These are phyloP conservation scores for Cyprinodon diabolis DNA, from an alignment of 2,797 vertebrate species.

Conservation along the genomic window DNA sequence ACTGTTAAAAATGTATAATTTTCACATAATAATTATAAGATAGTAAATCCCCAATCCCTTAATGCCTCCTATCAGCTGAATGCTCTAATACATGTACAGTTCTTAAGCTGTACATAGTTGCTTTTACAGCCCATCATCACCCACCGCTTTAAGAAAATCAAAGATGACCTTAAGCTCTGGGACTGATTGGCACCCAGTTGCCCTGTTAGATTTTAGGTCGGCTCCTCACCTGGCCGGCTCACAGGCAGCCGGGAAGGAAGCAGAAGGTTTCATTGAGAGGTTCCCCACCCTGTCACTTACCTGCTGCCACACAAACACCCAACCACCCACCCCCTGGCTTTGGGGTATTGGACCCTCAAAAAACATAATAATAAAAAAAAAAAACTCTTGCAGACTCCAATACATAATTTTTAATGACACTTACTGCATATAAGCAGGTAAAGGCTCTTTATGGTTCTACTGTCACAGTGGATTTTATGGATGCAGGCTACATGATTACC, in stretches of 20 bases:
- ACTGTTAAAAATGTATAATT: too few species aligned
- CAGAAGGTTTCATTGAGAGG: slow-evolving; percentile 54
- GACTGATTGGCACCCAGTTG: slow-evolving; percentile 63
- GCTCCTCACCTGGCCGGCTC: slow-evolving; percentile 53
- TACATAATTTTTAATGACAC: slow-evolving; percentile 20
- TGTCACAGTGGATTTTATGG: slow-evolving; percentile 58
- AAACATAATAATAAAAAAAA: slow-evolving; percentile 26
- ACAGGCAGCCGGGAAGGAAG: slow-evolving; percentile 49
- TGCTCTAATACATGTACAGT: slow-evolving; percentile 6
- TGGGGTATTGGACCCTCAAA: background rate
- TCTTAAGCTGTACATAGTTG: slow-evolving; percentile 42
- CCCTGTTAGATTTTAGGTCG: slow-evolving; percentile 51
- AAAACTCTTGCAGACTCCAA: slow-evolving; percentile 6
- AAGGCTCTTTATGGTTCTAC: slow-evolving; percentile 54
- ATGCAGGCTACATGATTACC: slow-evolving; percentile 53
- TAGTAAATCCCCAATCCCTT: background rate
- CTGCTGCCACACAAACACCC: slow-evolving; percentile 3
- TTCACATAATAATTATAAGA: background rate
- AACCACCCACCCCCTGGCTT: slow-evolving; percentile 16
- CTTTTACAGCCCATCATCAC: slow-evolving; percentile 9
- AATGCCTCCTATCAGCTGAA: background rate
- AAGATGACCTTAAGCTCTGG: slow-evolving; percentile 45
- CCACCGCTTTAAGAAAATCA: slow-evolving; percentile 32
- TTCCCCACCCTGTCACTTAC: slow-evolving; percentile 60
- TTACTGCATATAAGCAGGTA: slow-evolving; percentile 31